Base-by-base conservation (phyloP, 2,797 vertebrate genomes). In the Sebastes taczanowskii region DNA sequence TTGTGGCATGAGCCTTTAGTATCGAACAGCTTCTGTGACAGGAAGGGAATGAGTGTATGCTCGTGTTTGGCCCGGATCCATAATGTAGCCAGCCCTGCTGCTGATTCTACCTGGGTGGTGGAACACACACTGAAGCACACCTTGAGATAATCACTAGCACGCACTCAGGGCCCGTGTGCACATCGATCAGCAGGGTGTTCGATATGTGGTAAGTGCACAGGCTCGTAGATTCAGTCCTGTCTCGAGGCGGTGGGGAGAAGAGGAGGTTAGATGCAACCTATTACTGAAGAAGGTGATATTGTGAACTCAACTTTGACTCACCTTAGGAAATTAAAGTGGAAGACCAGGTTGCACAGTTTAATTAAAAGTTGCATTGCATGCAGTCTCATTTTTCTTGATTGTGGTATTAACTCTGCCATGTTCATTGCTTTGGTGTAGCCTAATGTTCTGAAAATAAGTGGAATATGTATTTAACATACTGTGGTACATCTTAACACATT, bases 111-210 rank as follows among this genome's bases (percentile, higher is more conserved):
- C 71, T 70, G 71, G 61, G 58, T 66, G 69, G 78, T 11, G 76
- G 46, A 71, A 70, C 64, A 63, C 71, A 70, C 58, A 64, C 29
- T 29, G 11, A 14, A 56, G 60, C 62, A 22, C 73, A 73, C 53
- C 73, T 87, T 75, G 78, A 42, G 14, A 71, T 78, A 78, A 89
- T 83, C 81, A 72, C 30, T 9, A 32, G 23, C 38, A 27, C 13
- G 11, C 61, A 58, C 71, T 59, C 34, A 13, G 11, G 22, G 60
- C 23, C 65, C 68, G 2, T 32, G 56, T 61, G 61, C 29, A 18
- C 72, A 82, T 84, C 18, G 71, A 80, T 80, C 67, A 52, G 52
- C 3, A 2, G n/a, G 18, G 55, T 32, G 63, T 25, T 77, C 82
- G n/a, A 59, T 83, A 74, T 53, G 52, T 65, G 74, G 18, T 60